These are phyloP conservation scores for Charina bottae DNA, from an alignment of 2,113 vertebrate genomes.

Conservation along the genomic window DNA sequence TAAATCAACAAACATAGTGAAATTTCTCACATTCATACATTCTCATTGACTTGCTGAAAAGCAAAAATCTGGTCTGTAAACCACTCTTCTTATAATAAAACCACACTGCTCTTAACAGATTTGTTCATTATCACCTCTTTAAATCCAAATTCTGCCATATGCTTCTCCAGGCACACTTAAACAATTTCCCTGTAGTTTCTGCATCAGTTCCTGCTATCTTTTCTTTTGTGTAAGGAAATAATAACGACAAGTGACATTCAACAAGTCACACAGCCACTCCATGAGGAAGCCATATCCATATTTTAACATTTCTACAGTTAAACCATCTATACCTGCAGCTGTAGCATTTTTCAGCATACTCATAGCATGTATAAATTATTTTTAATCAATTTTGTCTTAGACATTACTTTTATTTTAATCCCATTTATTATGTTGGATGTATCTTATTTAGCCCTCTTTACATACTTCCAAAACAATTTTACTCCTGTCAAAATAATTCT, in stretches of 20 bases:
- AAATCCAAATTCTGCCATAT: neutral
- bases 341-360: neutral
- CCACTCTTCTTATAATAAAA: neutral
- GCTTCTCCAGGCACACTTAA: neutral
- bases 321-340: neutral
- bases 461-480: neutral
- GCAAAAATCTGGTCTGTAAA: neutral
- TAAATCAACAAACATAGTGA: neutral
- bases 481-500: neutral
- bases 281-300: neutral
- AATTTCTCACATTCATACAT: neutral
- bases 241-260: neutral
- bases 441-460: neutral
- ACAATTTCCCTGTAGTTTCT: neutral
- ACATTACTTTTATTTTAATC: neutral
- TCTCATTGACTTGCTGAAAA: neutral
- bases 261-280: neutral
- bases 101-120: neutral
- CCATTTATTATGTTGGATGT: neutral
- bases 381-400: neutral
- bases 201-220: neutral
- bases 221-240: neutral
- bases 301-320: neutral
- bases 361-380: neutral
- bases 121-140: neutral